Evolutionary conservation across 2,888 invertebrate genomes (phyloP).

Genomic region (Chrysolina oricalcia): DNA sequence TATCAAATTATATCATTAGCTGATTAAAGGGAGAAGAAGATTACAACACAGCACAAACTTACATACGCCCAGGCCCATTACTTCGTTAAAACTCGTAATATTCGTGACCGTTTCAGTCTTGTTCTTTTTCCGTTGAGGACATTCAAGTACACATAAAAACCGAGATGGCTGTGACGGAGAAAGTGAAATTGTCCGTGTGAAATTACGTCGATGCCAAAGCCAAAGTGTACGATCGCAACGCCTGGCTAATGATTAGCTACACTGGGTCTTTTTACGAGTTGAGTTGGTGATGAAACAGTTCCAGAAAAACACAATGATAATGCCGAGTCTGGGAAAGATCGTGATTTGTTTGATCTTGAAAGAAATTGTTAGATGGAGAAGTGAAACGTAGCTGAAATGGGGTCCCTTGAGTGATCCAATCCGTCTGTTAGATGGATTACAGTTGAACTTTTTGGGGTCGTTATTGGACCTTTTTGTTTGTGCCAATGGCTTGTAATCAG

Average conservation of each 20-base stretch:
- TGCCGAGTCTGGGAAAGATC: background rate
- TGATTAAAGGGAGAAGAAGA: background rate
- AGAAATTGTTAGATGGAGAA: background rate
- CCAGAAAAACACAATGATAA: background rate
- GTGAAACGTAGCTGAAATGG: background rate
- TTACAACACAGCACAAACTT: background rate
- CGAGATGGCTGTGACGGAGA: conserved; percentile 20
- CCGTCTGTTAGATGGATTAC: background rate
- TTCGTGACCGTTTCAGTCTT: conserved; percentile 3
- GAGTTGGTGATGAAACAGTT: conserved; percentile 3
- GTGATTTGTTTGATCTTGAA: conserved; percentile 11
- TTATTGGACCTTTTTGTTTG: background rate
- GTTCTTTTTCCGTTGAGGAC: background rate
- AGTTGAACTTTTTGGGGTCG: background rate
- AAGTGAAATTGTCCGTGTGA: conserved; percentile 30
- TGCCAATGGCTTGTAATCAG: background rate
- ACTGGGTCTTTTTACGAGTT: conserved; percentile 1
- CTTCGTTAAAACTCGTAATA: conserved; percentile 3
- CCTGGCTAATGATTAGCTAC: conserved; percentile 21
- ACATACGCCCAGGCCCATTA: background rate
- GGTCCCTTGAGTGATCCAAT: background rate
- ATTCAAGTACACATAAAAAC: conserved; percentile 24
- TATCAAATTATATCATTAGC: background rate
- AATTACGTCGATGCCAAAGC: conserved; percentile 25
- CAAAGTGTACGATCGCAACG: background rate